Conservation (phyloP, 2,797 vertebrate species). For the Danionella dracula region DNA sequence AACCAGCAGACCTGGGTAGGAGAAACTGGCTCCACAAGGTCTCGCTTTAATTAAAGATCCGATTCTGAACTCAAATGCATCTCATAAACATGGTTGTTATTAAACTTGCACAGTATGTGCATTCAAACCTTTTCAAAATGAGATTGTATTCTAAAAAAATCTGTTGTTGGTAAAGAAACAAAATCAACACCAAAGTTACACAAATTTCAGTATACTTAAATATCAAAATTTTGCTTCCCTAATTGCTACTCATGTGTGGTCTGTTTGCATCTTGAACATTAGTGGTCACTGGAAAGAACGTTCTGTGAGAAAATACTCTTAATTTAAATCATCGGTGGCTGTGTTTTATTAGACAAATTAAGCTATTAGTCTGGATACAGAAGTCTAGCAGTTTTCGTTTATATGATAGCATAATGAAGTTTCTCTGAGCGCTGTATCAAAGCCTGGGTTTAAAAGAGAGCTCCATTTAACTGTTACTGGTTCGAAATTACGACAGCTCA, state of each 20-base stretch:
- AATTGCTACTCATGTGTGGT: constrained; percentile 42
- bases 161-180: constrained; percentile 3
- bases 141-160: neutral
- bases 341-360: constrained; percentile 19
- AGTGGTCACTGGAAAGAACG: constrained; percentile 53
- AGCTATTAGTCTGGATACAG: constrained; percentile 1
- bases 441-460: constrained; percentile 35
- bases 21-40: constrained; percentile 10
- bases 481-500: constrained; percentile 37
- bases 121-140: constrained; percentile 37
- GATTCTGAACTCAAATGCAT: constrained; percentile 47
- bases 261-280: constrained; percentile 47
- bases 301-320: constrained; percentile 51
- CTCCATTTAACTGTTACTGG: constrained; percentile 43
- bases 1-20: neutral
- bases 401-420: constrained; percentile 44
- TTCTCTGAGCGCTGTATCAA: constrained; percentile 14
- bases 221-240: constrained; percentile 5
- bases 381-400: constrained; percentile 31
- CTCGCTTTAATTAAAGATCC: constrained; percentile 33
- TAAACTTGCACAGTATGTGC: constrained; percentile 57
- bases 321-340: constrained; percentile 52
- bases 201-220: constrained; percentile 40
- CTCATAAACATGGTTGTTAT: constrained; percentile 59
- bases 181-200: constrained; percentile 26